Evolutionary conservation across 2,113 vertebrate genomes (phyloP).

Genomic region (Macaca mulatta): DNA sequence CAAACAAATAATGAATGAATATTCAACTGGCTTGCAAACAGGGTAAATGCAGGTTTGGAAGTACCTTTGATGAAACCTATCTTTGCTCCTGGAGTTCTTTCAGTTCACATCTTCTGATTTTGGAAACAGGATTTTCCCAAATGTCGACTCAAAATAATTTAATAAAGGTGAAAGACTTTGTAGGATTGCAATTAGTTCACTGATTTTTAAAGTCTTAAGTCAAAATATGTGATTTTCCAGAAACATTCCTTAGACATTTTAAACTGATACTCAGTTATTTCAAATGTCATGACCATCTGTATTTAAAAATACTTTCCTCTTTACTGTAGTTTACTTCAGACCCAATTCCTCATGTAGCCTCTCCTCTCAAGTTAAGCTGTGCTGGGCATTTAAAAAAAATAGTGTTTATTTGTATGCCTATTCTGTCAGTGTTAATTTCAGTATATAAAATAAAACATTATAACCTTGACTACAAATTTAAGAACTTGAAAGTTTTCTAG

Average conservation of each 20-base stretch:
- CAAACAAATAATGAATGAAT: not conserved
- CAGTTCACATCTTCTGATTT: not conserved
- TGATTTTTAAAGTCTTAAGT: conserved; percentile 36
- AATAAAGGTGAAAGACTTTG: not conserved
- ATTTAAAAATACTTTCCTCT: conserved; percentile 36
- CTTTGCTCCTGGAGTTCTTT: not conserved
- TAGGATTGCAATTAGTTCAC: not conserved
- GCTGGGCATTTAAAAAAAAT: not conserved
- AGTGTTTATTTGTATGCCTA: not conserved
- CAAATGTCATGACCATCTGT: conserved; percentile 1
- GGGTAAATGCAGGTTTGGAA: not conserved
- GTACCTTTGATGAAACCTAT: not conserved
- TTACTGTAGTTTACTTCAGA: not conserved
- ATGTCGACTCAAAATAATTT: conserved; percentile 2
- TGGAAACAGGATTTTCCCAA: not conserved
- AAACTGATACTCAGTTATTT: conserved; percentile 1
- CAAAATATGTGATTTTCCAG: conserved; percentile 11
- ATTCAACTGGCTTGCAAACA: not conserved
- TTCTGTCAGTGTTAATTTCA: conserved; percentile 10
- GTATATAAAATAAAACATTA: conserved; percentile 27
- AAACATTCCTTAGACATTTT: not conserved
- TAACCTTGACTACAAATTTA: conserved; percentile 21
- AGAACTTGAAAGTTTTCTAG: conserved; percentile 29
- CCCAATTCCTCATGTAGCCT: not conserved
- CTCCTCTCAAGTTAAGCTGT: not conserved